Conservation (phyloP, 2,113 vertebrate species). For the Sigmodon hispidus region DNA sequence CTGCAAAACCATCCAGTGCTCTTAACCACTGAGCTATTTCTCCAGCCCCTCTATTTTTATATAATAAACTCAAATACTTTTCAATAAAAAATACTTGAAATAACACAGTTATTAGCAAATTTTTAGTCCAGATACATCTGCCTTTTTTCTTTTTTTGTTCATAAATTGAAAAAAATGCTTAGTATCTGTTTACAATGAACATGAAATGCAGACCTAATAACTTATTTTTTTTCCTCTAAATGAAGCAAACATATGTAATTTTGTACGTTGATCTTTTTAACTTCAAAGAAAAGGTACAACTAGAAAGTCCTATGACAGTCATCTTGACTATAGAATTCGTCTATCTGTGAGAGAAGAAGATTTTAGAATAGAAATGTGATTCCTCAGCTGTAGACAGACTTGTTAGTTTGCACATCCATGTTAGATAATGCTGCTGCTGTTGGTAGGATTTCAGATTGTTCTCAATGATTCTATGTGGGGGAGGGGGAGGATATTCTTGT, state of each 20-base stretch:
- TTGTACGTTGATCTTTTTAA: conserved; percentile 17
- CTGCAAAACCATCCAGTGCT: neutral
- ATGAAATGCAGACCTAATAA: neutral
- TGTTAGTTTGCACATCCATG: neutral
- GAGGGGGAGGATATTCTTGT: neutral
- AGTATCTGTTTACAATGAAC: neutral
- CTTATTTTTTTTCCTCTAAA: conserved; percentile 8
- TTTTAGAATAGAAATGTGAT: neutral
- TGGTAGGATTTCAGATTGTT: neutral
- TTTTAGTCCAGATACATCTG: neutral
- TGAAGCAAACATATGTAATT: neutral
- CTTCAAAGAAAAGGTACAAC: neutral
- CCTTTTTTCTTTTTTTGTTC: neutral
- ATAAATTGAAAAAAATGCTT: neutral
- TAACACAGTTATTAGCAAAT: conserved; percentile 1
- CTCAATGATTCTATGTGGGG: neutral
- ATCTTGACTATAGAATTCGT: neutral
- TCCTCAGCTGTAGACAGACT: too few relatives aligned
- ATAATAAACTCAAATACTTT: neutral
- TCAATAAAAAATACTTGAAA: neutral
- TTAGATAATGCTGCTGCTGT: neutral
- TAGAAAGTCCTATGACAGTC: neutral
- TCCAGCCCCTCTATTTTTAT: neutral
- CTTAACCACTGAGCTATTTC: neutral
- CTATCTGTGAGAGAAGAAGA: neutral